Percentiles rank a stretch among this genome's conserved stretches.
These are phyloP conservation scores for Armadillidium nasatum DNA, from an alignment of 1,140 invertebrate genomes.

Conservation along the genomic window DNA sequence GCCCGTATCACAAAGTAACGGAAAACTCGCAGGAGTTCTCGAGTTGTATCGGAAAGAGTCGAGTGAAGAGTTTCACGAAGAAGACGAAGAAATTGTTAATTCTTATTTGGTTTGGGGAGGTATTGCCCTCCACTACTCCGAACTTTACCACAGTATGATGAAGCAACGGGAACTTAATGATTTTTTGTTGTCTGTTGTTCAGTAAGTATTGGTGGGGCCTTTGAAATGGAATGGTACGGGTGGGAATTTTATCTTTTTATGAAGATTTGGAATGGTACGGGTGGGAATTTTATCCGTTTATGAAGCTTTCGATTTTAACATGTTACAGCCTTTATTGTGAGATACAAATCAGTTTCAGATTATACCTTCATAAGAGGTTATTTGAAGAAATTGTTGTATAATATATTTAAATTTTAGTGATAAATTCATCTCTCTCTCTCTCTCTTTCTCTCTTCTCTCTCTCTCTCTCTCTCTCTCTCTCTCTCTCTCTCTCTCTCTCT, in stretches of 20 bases:
- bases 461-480: not conserved
- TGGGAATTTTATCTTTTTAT: not conserved
- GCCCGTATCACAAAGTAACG: slow-evolving; percentile 57
- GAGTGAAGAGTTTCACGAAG: slow-evolving; percentile 56
- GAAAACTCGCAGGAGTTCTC: slow-evolving; percentile 56
- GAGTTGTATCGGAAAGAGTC: slow-evolving; percentile 50
- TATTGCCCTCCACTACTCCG: slow-evolving; percentile 59
- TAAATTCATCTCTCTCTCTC: slow-evolving; percentile 66
- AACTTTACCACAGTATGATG: slow-evolving; percentile 60
- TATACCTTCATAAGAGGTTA: slow-evolving; percentile 60
- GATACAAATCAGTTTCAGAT: too few relatives aligned
- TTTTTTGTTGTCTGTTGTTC: slow-evolving; percentile 67
- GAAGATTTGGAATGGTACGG: not conserved
- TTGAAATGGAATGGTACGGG: not conserved
- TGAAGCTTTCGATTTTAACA: not conserved
- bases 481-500: not conserved
- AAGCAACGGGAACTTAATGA: slow-evolving; percentile 64
- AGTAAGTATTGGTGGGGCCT: slow-evolving; percentile 54
- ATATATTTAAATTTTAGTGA: slow-evolving; percentile 61
- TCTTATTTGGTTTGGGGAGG: slow-evolving; percentile 62
- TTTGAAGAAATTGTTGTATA: slow-evolving; percentile 59
- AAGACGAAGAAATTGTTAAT: slow-evolving; percentile 63
- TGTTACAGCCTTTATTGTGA: too few relatives aligned
- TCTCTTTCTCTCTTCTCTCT: slow-evolving; percentile 53
- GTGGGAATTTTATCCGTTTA: not conserved